These are phyloP conservation scores for Hormiphora californensis DNA, from an alignment of 37 sponge, comb jelly and placozoan species.

Conservation along the genomic window DNA sequence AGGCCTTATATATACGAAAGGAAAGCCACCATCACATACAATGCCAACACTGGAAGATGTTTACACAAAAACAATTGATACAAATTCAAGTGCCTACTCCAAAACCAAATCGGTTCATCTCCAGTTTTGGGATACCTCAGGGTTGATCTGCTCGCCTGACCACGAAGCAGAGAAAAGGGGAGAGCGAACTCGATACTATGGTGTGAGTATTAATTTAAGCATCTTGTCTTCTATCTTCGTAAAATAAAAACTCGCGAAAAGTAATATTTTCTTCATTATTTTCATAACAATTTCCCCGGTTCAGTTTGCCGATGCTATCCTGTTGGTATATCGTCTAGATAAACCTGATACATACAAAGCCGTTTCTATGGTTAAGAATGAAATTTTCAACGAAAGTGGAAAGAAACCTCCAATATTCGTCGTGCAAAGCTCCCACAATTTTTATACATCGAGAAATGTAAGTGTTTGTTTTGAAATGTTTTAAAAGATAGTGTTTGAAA, in stretches of 20 bases:
- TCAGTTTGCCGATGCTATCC: slow-evolving; percentile 10
- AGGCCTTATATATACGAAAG: not conserved
- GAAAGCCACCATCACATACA: not conserved
- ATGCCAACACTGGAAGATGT: slow-evolving; percentile 21
- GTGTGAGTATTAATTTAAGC: not conserved
- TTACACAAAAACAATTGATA: slow-evolving; percentile 23
- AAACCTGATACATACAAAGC: not conserved
- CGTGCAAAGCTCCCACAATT: not conserved
- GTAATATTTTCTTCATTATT: not conserved
- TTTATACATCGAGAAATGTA: not conserved
- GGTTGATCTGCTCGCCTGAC: not conserved
- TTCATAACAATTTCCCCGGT: not conserved
- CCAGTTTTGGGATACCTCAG: slow-evolving; percentile 36
- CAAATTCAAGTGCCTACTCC: not conserved
- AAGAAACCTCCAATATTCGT: slow-evolving; percentile 2
- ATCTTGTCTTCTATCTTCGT: not conserved
- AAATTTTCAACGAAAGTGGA: not conserved
- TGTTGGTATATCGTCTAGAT: not conserved
- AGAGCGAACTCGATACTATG: not conserved
- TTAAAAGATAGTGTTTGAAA: not conserved
- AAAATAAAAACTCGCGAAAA: not conserved
- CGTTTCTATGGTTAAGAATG: not conserved
- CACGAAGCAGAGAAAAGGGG: not conserved
- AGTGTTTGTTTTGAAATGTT: not conserved
- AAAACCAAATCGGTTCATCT: not conserved